These are phyloP conservation scores for Platorchestia sp. DNA, from an alignment of 1,140 invertebrate genomes.

Conservation along the genomic window DNA sequence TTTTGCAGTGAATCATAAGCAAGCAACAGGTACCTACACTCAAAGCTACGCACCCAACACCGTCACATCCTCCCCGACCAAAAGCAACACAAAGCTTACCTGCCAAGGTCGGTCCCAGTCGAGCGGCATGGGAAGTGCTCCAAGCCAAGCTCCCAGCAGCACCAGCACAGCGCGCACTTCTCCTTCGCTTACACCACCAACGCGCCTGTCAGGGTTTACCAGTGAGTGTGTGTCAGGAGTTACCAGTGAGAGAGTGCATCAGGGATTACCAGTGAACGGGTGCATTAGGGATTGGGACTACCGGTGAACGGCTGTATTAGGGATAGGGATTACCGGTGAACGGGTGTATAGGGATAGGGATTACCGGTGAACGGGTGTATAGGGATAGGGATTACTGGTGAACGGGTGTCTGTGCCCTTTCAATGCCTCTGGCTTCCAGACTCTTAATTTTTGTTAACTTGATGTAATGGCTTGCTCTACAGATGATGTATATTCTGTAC, in stretches of 20 bases:
- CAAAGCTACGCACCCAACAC: too few relatives aligned
- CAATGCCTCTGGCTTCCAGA: too few relatives aligned
- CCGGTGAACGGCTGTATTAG: background rate
- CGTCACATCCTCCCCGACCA: background rate
- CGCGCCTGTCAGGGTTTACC: too few relatives aligned
- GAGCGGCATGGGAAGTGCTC: constrained; percentile 88
- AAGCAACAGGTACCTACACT: too few relatives aligned
- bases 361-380: too few relatives aligned
- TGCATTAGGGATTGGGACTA: background rate
- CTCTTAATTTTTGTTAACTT: too few relatives aligned
- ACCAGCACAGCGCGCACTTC: constrained; percentile 68
- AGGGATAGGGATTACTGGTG: too few relatives aligned
- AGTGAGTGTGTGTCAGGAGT: too few relatives aligned
- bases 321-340: background rate
- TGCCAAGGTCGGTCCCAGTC: constrained; percentile 95
- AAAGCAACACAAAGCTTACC: constrained; percentile 68
- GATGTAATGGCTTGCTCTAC: too few relatives aligned
- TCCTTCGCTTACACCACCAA: constrained; percentile 1
- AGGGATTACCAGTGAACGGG: background rate
- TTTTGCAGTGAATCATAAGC: too few relatives aligned
- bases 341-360: background rate
- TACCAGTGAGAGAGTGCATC: background rate
- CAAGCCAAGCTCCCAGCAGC: constrained; percentile 88
- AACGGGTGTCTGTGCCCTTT: too few relatives aligned
- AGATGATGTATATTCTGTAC: too few relatives aligned